phyloP scores from a whole-genome alignment of 2,797 vertebrate species.

The Alfaro cultratus region DNA sequence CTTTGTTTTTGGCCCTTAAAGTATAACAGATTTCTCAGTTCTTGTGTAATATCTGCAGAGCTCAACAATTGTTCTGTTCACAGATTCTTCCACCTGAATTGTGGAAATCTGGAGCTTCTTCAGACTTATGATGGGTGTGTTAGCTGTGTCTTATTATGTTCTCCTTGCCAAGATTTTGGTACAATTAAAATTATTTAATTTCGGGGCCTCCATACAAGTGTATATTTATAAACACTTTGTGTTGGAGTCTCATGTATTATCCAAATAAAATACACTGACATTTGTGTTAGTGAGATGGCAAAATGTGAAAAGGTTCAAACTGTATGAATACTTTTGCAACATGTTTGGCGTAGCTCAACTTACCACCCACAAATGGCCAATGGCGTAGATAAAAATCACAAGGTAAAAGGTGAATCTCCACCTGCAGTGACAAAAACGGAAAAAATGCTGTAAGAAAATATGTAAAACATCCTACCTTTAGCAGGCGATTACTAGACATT shows the following conservation, averaged over 20 bases:
- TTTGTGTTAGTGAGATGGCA: background rate
- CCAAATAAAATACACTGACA: background rate
- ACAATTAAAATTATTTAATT: background rate
- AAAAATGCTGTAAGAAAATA: background rate
- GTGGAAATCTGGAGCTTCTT: background rate
- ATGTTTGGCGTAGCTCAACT: slow-evolving; percentile 42
- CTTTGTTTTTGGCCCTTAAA: background rate
- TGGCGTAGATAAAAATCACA: slow-evolving; percentile 71
- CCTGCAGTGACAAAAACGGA: slow-evolving; percentile 43
- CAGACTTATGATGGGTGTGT: background rate
- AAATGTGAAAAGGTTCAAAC: background rate
- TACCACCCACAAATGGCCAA: slow-evolving; percentile 73
- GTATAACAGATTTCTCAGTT: background rate
- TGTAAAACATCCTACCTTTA: background rate
- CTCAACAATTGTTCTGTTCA: background rate
- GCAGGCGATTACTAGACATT: background rate
- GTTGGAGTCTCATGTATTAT: background rate
- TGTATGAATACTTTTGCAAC: background rate
- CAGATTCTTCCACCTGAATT: background rate
- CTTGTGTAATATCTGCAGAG: background rate
- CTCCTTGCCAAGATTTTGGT: background rate
- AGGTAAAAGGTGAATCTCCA: slow-evolving; percentile 80
- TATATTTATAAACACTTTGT: background rate
- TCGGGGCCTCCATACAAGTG: background rate
- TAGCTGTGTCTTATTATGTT: background rate